Evolutionary conservation across 2,797 vertebrate species (phyloP).

Genomic region (Salarias fasciatus): DNA sequence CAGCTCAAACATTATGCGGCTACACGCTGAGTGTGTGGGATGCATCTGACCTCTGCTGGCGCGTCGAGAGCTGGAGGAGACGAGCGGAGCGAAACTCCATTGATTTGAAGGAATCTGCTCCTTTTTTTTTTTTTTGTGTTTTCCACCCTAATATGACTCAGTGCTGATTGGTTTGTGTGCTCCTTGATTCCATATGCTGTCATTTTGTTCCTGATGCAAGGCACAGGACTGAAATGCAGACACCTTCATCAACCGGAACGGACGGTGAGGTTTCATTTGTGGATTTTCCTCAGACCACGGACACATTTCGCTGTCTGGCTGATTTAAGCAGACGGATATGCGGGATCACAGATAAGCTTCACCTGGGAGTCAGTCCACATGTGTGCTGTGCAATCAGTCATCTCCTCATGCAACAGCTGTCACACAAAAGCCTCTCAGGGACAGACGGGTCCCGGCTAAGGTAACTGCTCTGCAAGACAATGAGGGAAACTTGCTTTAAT

Average conservation of each 20-base stretch:
- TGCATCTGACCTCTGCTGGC: conserved; percentile 55
- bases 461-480: conserved; percentile 30
- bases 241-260: too few species aligned
- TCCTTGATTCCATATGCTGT: conserved; percentile 3
- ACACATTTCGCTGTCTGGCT: conserved; percentile 10
- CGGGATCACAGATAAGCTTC: conserved; percentile 39
- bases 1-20: conserved; percentile 71
- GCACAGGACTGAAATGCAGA: background rate
- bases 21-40: conserved; percentile 58
- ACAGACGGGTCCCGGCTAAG: conserved; percentile 38
- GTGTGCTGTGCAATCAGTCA: conserved; percentile 46
- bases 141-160: background rate
- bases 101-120: too few species aligned
- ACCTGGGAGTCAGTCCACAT: conserved; percentile 47
- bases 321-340: conserved; percentile 9
- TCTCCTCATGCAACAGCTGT: conserved; percentile 41
- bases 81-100: conserved; percentile 5
- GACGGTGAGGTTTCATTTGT: too few species aligned
- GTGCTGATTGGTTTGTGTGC: conserved; percentile 21
- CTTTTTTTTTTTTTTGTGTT: conserved; percentile 16
- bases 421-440: conserved; percentile 36
- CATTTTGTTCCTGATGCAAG: background rate
- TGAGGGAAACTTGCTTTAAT: conserved; percentile 18
- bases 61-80: conserved; percentile 48
- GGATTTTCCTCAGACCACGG: background rate